Conservation (phyloP, 2,797 vertebrate genomes). For the Acestrorhynchus altus region DNA sequence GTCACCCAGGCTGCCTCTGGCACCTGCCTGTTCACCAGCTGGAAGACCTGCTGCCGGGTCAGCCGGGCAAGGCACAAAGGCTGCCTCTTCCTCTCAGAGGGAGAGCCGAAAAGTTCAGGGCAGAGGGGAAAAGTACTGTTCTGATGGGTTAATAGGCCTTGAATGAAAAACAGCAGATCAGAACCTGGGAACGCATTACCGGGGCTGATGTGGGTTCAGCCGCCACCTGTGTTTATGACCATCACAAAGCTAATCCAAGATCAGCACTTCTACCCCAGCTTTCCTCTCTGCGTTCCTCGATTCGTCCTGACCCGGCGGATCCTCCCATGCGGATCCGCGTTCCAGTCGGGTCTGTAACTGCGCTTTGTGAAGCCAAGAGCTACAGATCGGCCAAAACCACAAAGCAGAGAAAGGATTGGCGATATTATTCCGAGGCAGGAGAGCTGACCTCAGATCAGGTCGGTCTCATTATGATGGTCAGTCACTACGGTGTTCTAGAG, state of each 20-base stretch:
- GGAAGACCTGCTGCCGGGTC: slow-evolving; percentile 56
- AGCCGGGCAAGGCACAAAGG: slow-evolving; percentile 25
- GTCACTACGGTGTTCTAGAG: no score
- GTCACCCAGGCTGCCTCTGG: slow-evolving; percentile 34
- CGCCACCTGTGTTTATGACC: background rate
- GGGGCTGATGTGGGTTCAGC: background rate
- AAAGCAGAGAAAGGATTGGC: no score
- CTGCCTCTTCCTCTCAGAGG: slow-evolving; percentile 10
- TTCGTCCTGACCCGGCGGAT: no score
- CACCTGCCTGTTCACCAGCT: slow-evolving; percentile 31
- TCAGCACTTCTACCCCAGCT: background rate
- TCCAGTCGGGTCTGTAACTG: no score
- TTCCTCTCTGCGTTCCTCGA: no score
- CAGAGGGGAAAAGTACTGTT: no score
- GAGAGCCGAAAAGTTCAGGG: background rate
- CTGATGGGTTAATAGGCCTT: background rate
- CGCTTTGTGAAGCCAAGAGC: no score
- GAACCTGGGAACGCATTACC: background rate
- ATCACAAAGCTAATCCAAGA: background rate
- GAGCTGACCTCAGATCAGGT: no score
- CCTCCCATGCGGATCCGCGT: no score
- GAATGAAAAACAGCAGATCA: background rate
- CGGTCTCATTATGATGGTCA: no score
- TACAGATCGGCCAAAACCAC: no score
- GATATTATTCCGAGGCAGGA: no score